Base-by-base conservation (phyloP, 2,888 invertebrate genomes). In the Cenopis cana region DNA sequence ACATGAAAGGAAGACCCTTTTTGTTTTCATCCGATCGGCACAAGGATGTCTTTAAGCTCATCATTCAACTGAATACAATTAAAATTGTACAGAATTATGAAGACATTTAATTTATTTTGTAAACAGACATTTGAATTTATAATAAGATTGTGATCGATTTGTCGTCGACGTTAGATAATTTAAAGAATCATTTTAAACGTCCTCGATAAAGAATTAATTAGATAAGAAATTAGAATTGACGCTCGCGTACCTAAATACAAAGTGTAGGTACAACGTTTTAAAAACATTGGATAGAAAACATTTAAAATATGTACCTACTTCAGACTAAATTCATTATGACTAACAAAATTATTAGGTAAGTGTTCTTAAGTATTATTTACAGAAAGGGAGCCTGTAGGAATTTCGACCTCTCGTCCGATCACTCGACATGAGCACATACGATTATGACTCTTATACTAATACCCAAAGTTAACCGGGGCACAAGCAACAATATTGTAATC, bases 301-400 rank as follows among this genome's bases (percentile, higher is more conserved):
- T 9, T 10, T 11, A 50, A 2, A 18, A 50, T n/a, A n/a, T n/a
- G 18, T 18, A 46, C 46, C 3, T 46, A 50, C 11, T 11, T 18
- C 18, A 2, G 11, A 50, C 3, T 59, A 59, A n/a, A 29, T 11
- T n/a, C 17, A n/a, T 11, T n/a, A 36, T 46, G 24, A 46, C 59
- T 12, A 59, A 20, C 20, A 57, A 38, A 57, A 12, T 14, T 46
- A 46, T 24, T 29, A 11, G 17, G 24, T 29, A 60, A 60, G 24
- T 33, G 33, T 33, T 60, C 46, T 60, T 10, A n/a, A 46, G 14
- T 17, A 54, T 64, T 64, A 64, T 36, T 18, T n/a, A 38, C 57
- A 59, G n/a, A 60, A 60, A 60, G 65, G 59, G 55, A 50, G 17
- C 46, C 57, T 60, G 33, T 18, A 55, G 60, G 70, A 70, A 70